Evolutionary conservation across 2,113 vertebrate species (phyloP), one percentile per base, ranked within the genome.

Genomic region (Alosa alosa): DNA sequence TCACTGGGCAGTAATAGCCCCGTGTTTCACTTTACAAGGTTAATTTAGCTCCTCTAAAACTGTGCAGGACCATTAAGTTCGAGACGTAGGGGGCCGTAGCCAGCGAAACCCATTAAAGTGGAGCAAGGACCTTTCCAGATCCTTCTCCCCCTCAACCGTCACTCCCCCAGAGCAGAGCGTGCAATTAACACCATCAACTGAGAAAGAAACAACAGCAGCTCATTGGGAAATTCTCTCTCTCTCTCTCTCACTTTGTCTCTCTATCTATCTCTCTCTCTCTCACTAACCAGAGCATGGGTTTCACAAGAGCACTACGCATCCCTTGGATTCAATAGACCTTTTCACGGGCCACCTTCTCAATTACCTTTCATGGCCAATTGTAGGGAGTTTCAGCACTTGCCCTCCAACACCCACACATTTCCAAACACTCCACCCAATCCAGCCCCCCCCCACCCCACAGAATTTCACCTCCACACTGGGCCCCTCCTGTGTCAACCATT

Each of bases 321-420:
- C 85, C 90, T 82, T 85, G 81, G 85, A 88, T 89, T 89, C 85
- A 87, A 84, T 47, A 81, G 88, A 88, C 87, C 85, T 90, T 92
- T 91, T 81, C 85, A 89, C 36, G 15, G 39, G 86, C 90, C 93
- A 92, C 90, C 90, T 91, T 89, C 87, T 86, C 92, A 93, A 94
- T 94, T 95, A 93, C 93, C 92, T 94, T 94, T 94, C 93, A 94
- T 86, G 86, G 91, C 84, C 89, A 90, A 90, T 93, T 89, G 93
- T 94, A 92, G 8, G 64, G 64, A 31, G 81, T 90, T 93, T 92
- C 90, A 94, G 90, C 91, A 82, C 93, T 94, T 91, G 89, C 86
- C 83, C 87, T 92, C 90, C 90, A 87, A 84, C 88, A 84, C 47
- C 49, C 84, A 55, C 88, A 89, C 89, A 82, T 87, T 86, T 49